Conservation (phyloP, 2,797 vertebrate genomes). For the Notolepis coatsorum region DNA sequence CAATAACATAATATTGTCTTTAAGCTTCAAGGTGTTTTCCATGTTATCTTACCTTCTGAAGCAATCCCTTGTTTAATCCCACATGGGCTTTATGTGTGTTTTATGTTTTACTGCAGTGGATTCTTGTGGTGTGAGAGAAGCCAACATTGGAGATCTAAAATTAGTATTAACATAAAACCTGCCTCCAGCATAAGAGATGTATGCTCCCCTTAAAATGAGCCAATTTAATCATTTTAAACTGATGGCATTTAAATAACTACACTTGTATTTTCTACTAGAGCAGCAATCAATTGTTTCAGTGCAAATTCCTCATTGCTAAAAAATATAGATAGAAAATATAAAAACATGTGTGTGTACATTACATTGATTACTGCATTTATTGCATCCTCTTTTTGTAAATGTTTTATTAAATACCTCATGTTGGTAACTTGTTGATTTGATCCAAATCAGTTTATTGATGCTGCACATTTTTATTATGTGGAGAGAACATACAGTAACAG, state of each 20-base stretch:
- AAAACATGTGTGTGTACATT: no score
- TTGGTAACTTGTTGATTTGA: constrained; percentile 63
- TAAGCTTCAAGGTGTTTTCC: not conserved
- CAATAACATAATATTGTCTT: constrained; percentile 1
- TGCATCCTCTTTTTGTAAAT: constrained; percentile 46
- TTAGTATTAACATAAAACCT: constrained; percentile 27
- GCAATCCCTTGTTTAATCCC: constrained; percentile 27
- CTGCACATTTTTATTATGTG: constrained; percentile 51
- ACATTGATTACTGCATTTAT: constrained; percentile 44
- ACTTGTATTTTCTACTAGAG: constrained; percentile 34
- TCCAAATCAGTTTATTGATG: constrained; percentile 53
- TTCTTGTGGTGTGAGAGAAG: constrained; percentile 5
- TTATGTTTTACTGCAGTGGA: constrained; percentile 44
- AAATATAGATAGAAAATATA: no score
- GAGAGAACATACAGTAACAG: constrained; percentile 24
- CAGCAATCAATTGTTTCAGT: constrained; percentile 39
- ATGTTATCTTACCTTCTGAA: not conserved
- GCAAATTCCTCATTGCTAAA: constrained; percentile 24
- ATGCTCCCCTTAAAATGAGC: constrained; percentile 40
- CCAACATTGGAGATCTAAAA: constrained; percentile 25
- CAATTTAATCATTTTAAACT: constrained; percentile 20
- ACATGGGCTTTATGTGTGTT: constrained; percentile 19
- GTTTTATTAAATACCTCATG: constrained; percentile 70
- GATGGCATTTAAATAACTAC: constrained; percentile 17
- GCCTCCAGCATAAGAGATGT: constrained; percentile 50